Conservation (phyloP, 2,888 invertebrate species). For the Spialia ferax region DNA sequence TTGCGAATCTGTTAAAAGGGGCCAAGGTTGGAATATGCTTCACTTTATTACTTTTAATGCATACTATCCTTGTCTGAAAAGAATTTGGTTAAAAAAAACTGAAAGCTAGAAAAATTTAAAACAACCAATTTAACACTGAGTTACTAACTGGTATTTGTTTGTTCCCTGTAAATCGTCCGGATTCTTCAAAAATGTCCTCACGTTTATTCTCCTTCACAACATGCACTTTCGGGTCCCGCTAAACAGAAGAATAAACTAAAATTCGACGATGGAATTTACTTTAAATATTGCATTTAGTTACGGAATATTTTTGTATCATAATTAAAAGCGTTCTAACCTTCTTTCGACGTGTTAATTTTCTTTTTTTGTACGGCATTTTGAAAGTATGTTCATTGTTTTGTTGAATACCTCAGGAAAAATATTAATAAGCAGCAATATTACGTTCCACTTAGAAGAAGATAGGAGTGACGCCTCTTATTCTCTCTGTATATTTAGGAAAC, state of each 20-base stretch:
- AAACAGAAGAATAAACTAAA: constrained; percentile 8
- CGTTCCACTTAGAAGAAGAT: not conserved
- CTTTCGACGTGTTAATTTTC: constrained; percentile 53
- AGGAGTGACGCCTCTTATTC: no score
- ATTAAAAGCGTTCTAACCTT: no score
- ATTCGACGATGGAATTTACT: not conserved
- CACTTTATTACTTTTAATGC: constrained; percentile 52
- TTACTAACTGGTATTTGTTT: constrained; percentile 33
- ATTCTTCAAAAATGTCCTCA: constrained; percentile 33
- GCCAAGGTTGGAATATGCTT: constrained; percentile 50
- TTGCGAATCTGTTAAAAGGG: constrained; percentile 56
- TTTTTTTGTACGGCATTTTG: constrained; percentile 59
- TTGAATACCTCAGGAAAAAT: not conserved
- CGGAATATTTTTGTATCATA: not conserved
- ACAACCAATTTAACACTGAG: not conserved
- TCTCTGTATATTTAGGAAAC: no score
- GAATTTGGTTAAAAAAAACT: not conserved
- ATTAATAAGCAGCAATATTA: not conserved
- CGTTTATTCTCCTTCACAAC: constrained; percentile 30
- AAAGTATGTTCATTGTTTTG: constrained; percentile 15
- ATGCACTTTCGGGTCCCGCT: constrained; percentile 17
- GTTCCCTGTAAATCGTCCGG: constrained; percentile 20
- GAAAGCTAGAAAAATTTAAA: constrained; percentile 18
- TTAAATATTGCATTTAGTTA: not conserved
- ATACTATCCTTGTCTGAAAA: constrained; percentile 52